A percentile compares a stretch with the other conserved stretches of the same genome.
Conservation (phyloP, 2,888 invertebrate species). For the Athrips mouffetella region DNA sequence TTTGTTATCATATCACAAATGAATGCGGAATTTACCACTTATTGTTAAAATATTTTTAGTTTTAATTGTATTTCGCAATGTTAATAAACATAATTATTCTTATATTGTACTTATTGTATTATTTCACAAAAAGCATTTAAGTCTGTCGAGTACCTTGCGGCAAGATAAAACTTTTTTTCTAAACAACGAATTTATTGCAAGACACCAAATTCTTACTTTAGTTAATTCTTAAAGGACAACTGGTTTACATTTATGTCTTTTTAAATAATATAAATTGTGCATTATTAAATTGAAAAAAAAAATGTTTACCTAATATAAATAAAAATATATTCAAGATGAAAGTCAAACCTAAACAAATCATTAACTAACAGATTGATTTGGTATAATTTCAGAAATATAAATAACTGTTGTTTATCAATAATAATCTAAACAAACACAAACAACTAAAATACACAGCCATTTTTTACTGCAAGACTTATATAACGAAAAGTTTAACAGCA, state of each 20-base stretch:
- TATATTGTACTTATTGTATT: not conserved
- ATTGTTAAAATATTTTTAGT: not conserved
- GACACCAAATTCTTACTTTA: slow-evolving; percentile 6
- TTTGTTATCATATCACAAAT: not conserved
- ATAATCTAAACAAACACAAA: not conserved
- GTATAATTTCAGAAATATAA: not conserved
- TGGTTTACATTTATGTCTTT: not conserved
- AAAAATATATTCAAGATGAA: not conserved
- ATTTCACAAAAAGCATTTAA: not conserved
- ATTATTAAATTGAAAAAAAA: not conserved
- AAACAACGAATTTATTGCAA: slow-evolving; percentile 20
- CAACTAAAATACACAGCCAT: not conserved
- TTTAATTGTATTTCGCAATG: not conserved
- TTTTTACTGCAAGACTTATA: not conserved
- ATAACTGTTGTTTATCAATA: not conserved
- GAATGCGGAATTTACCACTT: not conserved
- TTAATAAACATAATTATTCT: not conserved
- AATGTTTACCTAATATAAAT: too few relatives aligned
- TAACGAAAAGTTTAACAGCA: not conserved
- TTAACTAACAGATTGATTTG: too few relatives aligned
- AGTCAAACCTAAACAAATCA: too few relatives aligned
- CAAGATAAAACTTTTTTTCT: slow-evolving; percentile 4
- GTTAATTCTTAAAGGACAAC: not conserved
- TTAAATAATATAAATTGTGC: not conserved
- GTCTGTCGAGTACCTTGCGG: not conserved